Percentiles rank a stretch among this genome's conserved stretches.
Conservation (phyloP, 2,797 vertebrate species). For the Microchirus variegatus region DNA sequence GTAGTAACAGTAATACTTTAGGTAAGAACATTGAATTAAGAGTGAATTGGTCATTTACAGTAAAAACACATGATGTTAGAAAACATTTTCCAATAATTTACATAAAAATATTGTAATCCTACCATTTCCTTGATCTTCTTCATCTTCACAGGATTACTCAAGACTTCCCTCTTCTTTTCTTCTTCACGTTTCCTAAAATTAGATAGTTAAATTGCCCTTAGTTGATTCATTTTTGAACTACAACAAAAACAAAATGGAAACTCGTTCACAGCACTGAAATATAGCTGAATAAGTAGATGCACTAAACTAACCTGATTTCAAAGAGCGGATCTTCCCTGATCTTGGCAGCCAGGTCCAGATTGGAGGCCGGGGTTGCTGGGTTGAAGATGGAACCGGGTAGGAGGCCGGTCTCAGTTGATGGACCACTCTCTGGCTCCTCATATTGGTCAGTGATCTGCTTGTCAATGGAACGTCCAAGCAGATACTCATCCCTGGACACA, state of each 20-base stretch:
- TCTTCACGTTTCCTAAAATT: conserved; percentile 90
- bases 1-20: too few species aligned
- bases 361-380: conserved; percentile 80
- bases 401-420: conserved; percentile 89
- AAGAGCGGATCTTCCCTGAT: conserved; percentile 96
- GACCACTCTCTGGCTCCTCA: conserved; percentile 88
- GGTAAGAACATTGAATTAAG: too few species aligned
- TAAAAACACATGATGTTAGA: too few species aligned
- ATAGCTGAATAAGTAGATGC: background rate
- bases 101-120: conserved; percentile 12
- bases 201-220: conserved; percentile 8
- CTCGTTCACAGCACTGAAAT: background rate
- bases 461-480: conserved; percentile 93
- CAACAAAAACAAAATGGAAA: conserved; percentile 3
- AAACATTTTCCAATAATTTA: background rate
- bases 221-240: background rate
- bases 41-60: too few species aligned
- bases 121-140: conserved; percentile 96
- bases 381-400: conserved; percentile 94
- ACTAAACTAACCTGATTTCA: conserved; percentile 86
- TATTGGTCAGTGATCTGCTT: conserved; percentile 91
- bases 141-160: conserved; percentile 98
- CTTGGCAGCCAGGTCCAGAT: conserved; percentile 92
- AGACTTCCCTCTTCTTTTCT: conserved; percentile 92
- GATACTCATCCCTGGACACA: conserved; percentile 94